Base-by-base conservation (phyloP, 2,113 vertebrate species). In the Sus scrofa region DNA sequence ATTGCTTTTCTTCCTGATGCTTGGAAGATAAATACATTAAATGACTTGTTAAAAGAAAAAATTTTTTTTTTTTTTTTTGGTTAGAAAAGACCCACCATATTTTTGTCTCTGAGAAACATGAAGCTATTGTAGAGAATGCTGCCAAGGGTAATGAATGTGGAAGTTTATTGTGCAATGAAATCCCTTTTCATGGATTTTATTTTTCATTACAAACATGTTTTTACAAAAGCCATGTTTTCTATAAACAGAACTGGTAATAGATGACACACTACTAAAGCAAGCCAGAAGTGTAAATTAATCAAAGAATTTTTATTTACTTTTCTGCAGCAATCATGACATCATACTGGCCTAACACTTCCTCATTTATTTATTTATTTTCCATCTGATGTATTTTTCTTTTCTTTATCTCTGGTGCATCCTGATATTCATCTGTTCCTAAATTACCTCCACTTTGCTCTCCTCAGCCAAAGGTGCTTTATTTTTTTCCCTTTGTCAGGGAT, bases 221-320 rank as follows among this genome's bases (percentile, higher is more conserved):
- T 96, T 96, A 95, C 97, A 97, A 97, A 93, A 89, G 90, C 95
- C 90, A 91, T 86, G 86, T 16, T 67, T 96, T 97, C 96, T 97
- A 82, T 98, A 98, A 98, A 98, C 98, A 98, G 90, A 96, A 65
- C 84, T 78, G 94, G 77, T 98, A 97, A 98, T 96, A 95, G 97
- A 98, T 97, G 89, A 94, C 71, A 96, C 87, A 95, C 88, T 96
- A 93, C 65, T 85, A 82, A 82, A 82, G 37, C 73, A 95, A 96
- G 92, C 88, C 96, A 97, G 96, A 78, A 98, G 96, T 96, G 83
- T 98, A 98, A 98, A 98, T 98, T 98, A 98, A 98, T 96, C 97
- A 97, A 32, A 97, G 50, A 22, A 94, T 95, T 96, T 97, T 92
- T 98, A 86, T 98, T 98, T 98, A 97, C 20, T 52, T 95, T 94